phyloP scores from a whole-genome alignment of 2,113 vertebrate species.

The Spea multiplicata region DNA sequence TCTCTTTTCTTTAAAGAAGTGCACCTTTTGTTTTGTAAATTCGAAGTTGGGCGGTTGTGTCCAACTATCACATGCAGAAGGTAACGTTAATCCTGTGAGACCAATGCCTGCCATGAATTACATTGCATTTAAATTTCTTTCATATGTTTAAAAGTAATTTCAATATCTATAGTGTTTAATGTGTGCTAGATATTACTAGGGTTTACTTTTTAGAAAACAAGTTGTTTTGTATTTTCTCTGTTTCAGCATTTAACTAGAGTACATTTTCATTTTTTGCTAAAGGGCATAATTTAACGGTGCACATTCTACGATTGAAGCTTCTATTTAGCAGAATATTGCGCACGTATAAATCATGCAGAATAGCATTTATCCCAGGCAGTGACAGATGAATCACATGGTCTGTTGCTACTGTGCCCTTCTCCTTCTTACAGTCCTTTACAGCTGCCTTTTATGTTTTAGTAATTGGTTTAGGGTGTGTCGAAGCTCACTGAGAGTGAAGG shows the following conservation, averaged over 20 bases:
- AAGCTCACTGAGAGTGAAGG: slow-evolving; percentile 45
- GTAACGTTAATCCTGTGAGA: too few species aligned
- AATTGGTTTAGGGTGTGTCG: slow-evolving; percentile 44
- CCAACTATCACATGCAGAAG: too few species aligned
- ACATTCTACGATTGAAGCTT: slow-evolving; percentile 11
- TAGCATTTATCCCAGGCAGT: slow-evolving; percentile 27
- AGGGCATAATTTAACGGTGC: slow-evolving; percentile 26
- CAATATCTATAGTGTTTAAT: neutral
- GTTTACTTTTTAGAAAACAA: neutral
- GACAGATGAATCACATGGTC: slow-evolving; percentile 44
- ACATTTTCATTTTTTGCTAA: slow-evolving; percentile 31
- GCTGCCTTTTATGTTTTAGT: slow-evolving; percentile 43
- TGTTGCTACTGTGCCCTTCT: slow-evolving; percentile 41
- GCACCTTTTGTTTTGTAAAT: too few species aligned
- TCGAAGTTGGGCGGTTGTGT: too few species aligned
- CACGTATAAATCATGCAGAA: slow-evolving; percentile 38
- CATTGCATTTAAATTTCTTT: too few species aligned
- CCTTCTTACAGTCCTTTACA: slow-evolving; percentile 23
- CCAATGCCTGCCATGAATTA: too few species aligned
- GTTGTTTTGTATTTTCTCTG: neutral
- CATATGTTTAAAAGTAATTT: too few species aligned
- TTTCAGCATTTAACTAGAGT: slow-evolving; percentile 2
- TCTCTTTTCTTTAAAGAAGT: too few species aligned
- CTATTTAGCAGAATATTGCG: slow-evolving; percentile 16
- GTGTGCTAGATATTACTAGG: neutral